A percentile compares a stretch with the other conserved stretches of the same genome.
These are phyloP conservation scores for Sminthurides aquaticus DNA, from an alignment of 2,888 invertebrate species.

Conservation along the genomic window DNA sequence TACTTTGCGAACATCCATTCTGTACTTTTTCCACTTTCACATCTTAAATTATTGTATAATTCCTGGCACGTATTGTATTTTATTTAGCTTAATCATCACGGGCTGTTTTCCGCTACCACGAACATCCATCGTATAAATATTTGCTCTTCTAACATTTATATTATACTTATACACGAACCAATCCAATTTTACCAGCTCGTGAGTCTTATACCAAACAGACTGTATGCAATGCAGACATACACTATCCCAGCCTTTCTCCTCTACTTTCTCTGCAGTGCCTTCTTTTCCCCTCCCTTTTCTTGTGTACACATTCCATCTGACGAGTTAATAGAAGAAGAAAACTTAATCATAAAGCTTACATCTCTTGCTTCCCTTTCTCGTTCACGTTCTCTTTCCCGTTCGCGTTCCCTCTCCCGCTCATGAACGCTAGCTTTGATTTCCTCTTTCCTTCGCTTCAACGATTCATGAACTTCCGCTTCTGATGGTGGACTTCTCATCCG, in stretches of 20 bases:
- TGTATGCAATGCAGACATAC: too few relatives aligned
- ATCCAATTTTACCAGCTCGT: background rate
- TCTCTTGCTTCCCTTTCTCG: background rate
- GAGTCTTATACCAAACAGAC: too few relatives aligned
- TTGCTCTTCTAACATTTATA: background rate
- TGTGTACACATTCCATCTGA: background rate
- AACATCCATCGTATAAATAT: background rate
- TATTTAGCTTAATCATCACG: too few relatives aligned
- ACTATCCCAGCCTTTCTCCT: too few relatives aligned
- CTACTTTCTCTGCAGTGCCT: too few relatives aligned
- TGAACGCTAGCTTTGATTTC: conserved; percentile 38
- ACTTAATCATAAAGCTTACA: background rate
- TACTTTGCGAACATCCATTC: too few relatives aligned
- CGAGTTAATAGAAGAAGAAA: background rate
- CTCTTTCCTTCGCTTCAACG: conserved; percentile 40
- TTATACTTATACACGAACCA: background rate
- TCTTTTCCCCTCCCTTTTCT: background rate
- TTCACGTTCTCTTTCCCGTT: conserved; percentile 17
- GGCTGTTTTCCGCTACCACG: background rate
- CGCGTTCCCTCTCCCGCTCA: conserved; percentile 24
- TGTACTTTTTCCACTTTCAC: too few relatives aligned
- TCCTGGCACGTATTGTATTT: too few relatives aligned
- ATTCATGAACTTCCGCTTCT: conserved; percentile 39
- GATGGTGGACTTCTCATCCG: conserved; percentile 41
- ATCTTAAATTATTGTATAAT: too few relatives aligned